These are phyloP conservation scores for Caenorhabditis angaria DNA, from an alignment of 2,888 invertebrate genomes.

Conservation along the genomic window DNA sequence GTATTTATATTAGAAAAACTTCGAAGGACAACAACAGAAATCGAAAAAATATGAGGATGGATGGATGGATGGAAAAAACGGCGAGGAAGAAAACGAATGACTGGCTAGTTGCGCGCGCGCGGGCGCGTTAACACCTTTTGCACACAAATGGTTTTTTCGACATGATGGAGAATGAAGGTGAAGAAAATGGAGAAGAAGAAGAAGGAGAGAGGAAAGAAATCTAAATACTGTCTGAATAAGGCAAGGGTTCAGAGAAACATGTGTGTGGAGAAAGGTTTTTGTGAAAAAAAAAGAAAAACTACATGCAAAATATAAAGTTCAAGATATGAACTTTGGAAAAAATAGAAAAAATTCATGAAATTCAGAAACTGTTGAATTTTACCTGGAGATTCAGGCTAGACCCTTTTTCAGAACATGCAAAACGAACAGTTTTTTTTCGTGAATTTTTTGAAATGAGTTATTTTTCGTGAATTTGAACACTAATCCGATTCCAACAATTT, in stretches of 20 bases:
- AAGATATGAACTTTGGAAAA: no score
- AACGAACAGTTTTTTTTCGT: no score
- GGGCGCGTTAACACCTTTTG: constrained; percentile 39
- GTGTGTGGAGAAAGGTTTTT: neutral
- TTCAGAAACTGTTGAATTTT: no score
- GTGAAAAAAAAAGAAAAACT: no score
- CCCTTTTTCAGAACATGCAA: no score
- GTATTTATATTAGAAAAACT: neutral
- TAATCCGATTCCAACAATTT: no score
- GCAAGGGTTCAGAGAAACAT: constrained; percentile 1
- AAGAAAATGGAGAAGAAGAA: constrained; percentile 14
- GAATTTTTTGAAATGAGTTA: no score
- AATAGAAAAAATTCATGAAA: no score
- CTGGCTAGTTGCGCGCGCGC: neutral
- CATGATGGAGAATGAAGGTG: no score
- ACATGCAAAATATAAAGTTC: no score
- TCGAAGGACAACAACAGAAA: constrained; percentile 10
- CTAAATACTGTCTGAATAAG: constrained; percentile 20
- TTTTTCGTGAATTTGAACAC: no score
- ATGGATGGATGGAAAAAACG: constrained; percentile 7
- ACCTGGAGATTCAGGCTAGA: no score
- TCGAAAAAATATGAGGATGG: constrained; percentile 16
- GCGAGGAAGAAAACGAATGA: constrained; percentile 1
- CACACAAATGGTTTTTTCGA: constrained; percentile 22
- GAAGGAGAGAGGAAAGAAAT: constrained; percentile 16